Percentiles rank a stretch among this genome's conserved stretches.
Evolutionary conservation across 2,113 vertebrate genomes (phyloP).

Genomic region (Xiphorhynchus elegans): DNA sequence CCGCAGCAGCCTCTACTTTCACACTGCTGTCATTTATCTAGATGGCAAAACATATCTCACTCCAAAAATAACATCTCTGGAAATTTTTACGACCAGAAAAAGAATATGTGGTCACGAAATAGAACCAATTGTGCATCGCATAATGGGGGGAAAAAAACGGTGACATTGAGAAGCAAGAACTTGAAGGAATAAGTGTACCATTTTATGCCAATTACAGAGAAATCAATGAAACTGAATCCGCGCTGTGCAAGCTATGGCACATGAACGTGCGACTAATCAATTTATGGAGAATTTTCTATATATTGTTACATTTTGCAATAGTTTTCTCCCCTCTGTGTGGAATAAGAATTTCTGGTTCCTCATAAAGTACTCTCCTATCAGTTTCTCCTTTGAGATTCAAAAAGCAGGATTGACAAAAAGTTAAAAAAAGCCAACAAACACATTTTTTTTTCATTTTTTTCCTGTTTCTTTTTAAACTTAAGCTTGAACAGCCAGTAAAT

Average conservation of each 20-base stretch:
- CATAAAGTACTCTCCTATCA: background rate
- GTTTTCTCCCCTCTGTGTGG: background rate
- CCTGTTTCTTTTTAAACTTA: background rate
- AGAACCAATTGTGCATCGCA: background rate
- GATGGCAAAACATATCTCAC: background rate
- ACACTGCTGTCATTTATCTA: background rate
- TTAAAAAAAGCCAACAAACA: background rate
- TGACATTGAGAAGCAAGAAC: background rate
- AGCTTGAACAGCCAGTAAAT: background rate
- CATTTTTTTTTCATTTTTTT: background rate
- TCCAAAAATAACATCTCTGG: background rate
- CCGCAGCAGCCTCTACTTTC: background rate
- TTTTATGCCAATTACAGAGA: conserved; percentile 20
- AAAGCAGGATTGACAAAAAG: background rate
- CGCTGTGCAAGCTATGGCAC: background rate
- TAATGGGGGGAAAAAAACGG: background rate
- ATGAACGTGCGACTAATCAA: background rate
- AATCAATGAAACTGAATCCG: background rate
- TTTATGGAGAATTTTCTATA: background rate
- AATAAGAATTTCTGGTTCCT: background rate
- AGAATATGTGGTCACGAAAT: background rate
- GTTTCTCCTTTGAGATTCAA: background rate
- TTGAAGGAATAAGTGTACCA: background rate
- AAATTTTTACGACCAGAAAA: background rate
- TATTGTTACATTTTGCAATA: background rate